Evolutionary conservation across 2,113 vertebrate genomes (phyloP).

Genomic region (Eleginops maclovinus): DNA sequence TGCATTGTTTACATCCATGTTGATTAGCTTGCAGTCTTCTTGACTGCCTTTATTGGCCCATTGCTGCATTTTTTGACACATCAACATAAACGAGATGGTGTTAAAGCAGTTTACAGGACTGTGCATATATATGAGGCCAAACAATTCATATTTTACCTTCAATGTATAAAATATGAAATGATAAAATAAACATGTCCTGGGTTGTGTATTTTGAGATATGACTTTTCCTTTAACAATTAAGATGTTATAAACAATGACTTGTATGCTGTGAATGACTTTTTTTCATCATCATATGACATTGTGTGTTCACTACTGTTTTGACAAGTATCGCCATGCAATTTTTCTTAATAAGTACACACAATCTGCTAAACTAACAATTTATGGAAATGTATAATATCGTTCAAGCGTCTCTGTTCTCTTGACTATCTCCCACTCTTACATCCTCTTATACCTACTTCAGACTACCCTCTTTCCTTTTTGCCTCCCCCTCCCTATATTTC

Average conservation of each 20-base stretch:
- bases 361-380: too few species aligned
- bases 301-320: too few species aligned
- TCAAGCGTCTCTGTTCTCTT: background rate
- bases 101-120: too few species aligned
- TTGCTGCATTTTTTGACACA: too few species aligned
- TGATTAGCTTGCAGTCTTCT: too few species aligned
- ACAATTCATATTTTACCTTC: too few species aligned
- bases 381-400: too few species aligned
- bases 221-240: background rate
- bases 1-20: too few species aligned
- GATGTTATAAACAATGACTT: background rate
- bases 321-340: background rate
- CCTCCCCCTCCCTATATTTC: background rate
- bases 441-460: background rate
- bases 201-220: background rate
- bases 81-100: too few species aligned
- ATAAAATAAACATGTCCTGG: background rate
- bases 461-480: background rate
- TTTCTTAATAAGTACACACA: background rate
- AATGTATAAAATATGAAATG: too few species aligned
- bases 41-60: too few species aligned
- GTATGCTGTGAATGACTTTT: background rate
- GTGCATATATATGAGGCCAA: too few species aligned
- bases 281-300: background rate
- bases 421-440: background rate